Evolutionary conservation across 2,113 vertebrate genomes (phyloP), one percentile per base, ranked within the genome.

Genomic region (Aegotheles bennettii): DNA sequence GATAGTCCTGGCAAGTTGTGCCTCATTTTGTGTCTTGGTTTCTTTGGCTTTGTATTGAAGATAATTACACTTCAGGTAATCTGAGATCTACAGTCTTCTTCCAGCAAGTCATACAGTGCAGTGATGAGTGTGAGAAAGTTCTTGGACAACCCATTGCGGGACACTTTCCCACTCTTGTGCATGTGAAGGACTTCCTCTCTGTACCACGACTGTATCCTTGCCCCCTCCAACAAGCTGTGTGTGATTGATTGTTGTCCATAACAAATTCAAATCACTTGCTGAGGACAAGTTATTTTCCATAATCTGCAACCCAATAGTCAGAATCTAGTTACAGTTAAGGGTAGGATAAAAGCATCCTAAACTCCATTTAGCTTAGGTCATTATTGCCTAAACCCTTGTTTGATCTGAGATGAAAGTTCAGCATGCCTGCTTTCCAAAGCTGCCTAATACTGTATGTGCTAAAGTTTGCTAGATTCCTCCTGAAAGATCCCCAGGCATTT

Each of bases 191-290:
- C 7, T 4, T 47, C 10, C 5, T 86, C 21, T 69, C n/a, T 51
- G 11, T 20, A 33, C 18, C 26, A 29, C 0, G 0, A 14, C 11
- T 20, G 23, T 47, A 13, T 40, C 59, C 60, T 48, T 73, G 18
- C 9, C 25, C 43, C 5, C 11, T 69, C 40, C 25, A 28, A 25
- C 13, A 19, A 64, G 7, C 24, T 71, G 47, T 5, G 2, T 54
- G 4, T 40, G 29, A 26, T 14, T 71, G 33, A 45, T 31, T 63
- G 26, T 16, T 40, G 53, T 9, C n/a, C 9, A 3, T 31, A 70
- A 59, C 4, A 86, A 48, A 57, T 54, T 18, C 75, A 50, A 80
- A 61, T 2, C 7, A 5, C 45, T 47, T 77, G 23, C 29, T 51
- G 33, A 70, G 38, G 15, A 50, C 4, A 31, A 31, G 4, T 43